Conservation (phyloP, 2,113 vertebrate genomes). For the Grammomys dolichurus region DNA sequence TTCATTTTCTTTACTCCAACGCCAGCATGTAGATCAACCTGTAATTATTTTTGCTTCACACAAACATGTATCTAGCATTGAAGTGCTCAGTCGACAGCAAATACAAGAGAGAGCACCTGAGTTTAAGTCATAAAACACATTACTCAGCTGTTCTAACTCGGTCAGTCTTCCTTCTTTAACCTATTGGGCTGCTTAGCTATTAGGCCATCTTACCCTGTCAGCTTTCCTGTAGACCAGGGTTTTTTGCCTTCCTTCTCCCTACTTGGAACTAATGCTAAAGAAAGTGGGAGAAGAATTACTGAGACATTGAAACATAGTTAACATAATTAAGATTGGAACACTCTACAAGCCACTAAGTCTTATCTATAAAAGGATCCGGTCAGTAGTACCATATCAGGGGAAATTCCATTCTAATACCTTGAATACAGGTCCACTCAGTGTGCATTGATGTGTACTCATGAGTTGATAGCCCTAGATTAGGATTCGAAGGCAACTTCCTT, state of each 20-base stretch:
- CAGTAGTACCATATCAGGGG: background rate
- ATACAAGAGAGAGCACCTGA: background rate
- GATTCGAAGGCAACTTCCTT: slow-evolving; percentile 10
- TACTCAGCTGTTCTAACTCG: background rate
- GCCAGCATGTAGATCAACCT: slow-evolving; percentile 58
- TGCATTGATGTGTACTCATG: background rate
- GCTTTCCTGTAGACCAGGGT: background rate
- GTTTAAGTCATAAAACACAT: slow-evolving; percentile 23
- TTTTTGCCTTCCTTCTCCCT: slow-evolving; percentile 17
- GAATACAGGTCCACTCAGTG: background rate
- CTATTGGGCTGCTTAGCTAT: background rate
- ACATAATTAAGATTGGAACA: background rate
- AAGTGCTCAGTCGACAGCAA: background rate
- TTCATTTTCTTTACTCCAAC: slow-evolving; percentile 78
- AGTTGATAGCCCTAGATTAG: background rate
- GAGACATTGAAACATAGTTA: background rate
- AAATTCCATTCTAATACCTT: background rate
- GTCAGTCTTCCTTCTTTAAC: background rate
- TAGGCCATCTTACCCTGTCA: background rate
- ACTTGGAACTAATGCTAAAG: background rate
- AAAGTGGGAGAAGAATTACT: background rate
- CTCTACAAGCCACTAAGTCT: background rate
- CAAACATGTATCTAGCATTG: background rate
- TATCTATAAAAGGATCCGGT: background rate
- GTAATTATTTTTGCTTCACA: background rate